A percentile compares a stretch with the other conserved stretches of the same genome.
These are phyloP conservation scores for Acleris laterana DNA, from an alignment of 2,888 invertebrate species.

Conservation along the genomic window DNA sequence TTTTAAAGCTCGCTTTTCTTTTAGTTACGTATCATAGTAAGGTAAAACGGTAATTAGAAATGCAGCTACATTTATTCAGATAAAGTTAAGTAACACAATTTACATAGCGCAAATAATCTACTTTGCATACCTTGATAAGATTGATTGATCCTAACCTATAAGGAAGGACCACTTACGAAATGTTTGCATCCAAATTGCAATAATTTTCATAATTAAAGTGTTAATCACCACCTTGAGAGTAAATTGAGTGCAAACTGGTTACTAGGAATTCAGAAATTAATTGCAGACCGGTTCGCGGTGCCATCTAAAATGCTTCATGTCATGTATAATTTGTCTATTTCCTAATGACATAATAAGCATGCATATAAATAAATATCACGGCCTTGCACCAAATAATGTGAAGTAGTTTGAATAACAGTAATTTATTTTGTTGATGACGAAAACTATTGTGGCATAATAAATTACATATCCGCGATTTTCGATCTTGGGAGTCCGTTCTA, in stretches of 20 bases:
- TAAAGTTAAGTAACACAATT: neutral
- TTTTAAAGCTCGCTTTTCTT: no score
- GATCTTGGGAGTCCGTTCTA: conserved; percentile 25
- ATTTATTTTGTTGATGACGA: conserved; percentile 34
- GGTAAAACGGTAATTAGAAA: no score
- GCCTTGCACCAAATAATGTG: conserved; percentile 37
- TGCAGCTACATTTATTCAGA: no score
- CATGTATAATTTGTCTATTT: conserved; percentile 33
- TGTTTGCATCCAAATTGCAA: conserved; percentile 25
- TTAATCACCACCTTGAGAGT: conserved; percentile 9
- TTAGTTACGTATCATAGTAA: no score
- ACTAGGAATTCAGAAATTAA: conserved; percentile 15
- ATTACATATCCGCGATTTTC: conserved; percentile 22
- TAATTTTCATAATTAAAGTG: conserved; percentile 29
- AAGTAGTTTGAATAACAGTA: conserved; percentile 30
- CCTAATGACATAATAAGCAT: conserved; percentile 36
- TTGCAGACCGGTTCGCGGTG: conserved; percentile 20
- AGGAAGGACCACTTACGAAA: conserved; percentile 6
- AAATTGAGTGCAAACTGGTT: conserved; percentile 25
- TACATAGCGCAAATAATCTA: neutral
- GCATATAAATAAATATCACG: conserved; percentile 18
- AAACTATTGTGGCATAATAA: conserved; percentile 31
- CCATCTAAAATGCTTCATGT: conserved; percentile 24
- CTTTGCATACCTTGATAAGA: neutral
- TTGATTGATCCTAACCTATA: conserved; percentile 1